These are phyloP conservation scores for Electrona antarctica DNA, from an alignment of 2,113 vertebrate species.

Conservation along the genomic window DNA sequence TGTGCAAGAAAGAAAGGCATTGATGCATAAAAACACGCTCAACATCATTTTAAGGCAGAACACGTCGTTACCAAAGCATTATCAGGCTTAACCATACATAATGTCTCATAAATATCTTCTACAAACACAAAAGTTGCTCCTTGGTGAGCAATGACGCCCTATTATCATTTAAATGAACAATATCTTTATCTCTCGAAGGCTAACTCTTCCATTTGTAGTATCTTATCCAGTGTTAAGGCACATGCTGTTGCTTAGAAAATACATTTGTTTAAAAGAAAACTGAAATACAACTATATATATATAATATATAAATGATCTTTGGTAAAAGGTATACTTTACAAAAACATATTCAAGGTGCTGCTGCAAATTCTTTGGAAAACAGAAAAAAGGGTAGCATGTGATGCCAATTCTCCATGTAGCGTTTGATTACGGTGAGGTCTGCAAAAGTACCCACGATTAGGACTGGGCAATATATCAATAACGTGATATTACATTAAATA, in stretches of 20 bases:
- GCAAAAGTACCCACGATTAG: not conserved
- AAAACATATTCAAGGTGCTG: constrained; percentile 50
- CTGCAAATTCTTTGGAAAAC: constrained; percentile 27
- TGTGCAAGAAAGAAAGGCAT: constrained; percentile 30
- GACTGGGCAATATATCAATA: too few species aligned
- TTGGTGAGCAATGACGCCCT: not conserved
- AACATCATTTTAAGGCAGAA: too few species aligned
- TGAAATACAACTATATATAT: not conserved
- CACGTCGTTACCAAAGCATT: too few species aligned
- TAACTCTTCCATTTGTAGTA: constrained; percentile 38
- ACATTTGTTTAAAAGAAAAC: not conserved
- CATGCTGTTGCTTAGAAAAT: constrained; percentile 50
- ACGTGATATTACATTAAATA: too few species aligned
- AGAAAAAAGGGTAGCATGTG: constrained; percentile 5
- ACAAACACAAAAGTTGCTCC: constrained; percentile 7
- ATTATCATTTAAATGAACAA: constrained; percentile 18
- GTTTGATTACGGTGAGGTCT: constrained; percentile 5
- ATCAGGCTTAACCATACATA: not conserved
- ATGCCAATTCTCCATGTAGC: constrained; percentile 6
- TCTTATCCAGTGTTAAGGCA: constrained; percentile 82
- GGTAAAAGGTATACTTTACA: constrained; percentile 48
- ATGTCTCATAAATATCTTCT: constrained; percentile 42
- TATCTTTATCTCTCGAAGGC: constrained; percentile 39
- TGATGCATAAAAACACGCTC: not conserved
- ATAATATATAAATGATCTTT: constrained; percentile 53